These are phyloP conservation scores for Trichogramma evanescens DNA, from an alignment of 2,888 invertebrate species.

Conservation along the genomic window DNA sequence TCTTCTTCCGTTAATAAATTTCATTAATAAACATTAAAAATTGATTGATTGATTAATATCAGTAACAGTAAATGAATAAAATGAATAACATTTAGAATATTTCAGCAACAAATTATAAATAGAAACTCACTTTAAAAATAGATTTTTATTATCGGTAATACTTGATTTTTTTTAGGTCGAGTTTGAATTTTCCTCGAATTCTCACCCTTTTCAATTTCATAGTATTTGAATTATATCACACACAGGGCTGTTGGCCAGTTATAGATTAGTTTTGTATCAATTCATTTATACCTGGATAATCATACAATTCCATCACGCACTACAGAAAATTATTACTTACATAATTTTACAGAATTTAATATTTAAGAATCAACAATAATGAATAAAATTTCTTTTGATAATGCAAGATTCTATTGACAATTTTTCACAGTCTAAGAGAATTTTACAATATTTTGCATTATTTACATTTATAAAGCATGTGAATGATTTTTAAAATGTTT, in stretches of 20 bases:
- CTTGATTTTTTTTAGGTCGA: constrained; percentile 10
- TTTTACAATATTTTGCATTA: constrained; percentile 29
- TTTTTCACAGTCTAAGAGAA: constrained; percentile 29
- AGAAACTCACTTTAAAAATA: constrained; percentile 37
- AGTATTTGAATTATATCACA: constrained; percentile 14
- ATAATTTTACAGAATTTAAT: constrained; percentile 1
- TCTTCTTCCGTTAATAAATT: constrained; percentile 5
- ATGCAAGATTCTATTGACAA: constrained; percentile 25
- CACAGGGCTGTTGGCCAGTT: background rate
- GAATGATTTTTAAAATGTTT: constrained; percentile 13
- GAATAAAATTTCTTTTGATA: constrained; percentile 21
- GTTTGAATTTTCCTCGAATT: constrained; percentile 7
- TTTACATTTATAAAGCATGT: constrained; percentile 29
- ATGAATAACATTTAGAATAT: constrained; percentile 6
- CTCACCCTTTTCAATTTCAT: constrained; percentile 16
- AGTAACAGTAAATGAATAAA: constrained; percentile 7
- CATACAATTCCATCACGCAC: background rate
- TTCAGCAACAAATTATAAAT: constrained; percentile 14
- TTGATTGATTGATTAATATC: constrained; percentile 8
- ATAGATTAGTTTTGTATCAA: background rate
- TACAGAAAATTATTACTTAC: constrained; percentile 8
- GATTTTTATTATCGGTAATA: constrained; percentile 27
- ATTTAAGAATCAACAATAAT: constrained; percentile 8
- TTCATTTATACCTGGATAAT: constrained; percentile 4
- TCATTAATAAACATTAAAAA: background rate